These are phyloP conservation scores for Pelobates fuscus DNA, from an alignment of 2,113 vertebrate genomes.

Conservation along the genomic window DNA sequence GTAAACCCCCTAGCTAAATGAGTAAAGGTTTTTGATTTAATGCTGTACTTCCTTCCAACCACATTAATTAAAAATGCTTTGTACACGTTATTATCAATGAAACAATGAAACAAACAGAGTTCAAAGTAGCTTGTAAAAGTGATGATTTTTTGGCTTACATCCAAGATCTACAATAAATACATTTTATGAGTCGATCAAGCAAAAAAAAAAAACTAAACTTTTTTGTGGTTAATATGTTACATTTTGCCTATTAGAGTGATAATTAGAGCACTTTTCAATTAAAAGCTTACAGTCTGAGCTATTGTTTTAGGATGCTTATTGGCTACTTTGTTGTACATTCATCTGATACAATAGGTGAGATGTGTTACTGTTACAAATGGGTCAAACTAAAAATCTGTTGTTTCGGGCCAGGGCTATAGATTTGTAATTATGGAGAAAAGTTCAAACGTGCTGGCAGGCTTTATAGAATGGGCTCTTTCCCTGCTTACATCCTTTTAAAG, in stretches of 20 bases:
- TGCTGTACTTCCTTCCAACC: slow-evolving; percentile 48
- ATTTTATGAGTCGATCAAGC: slow-evolving; percentile 54
- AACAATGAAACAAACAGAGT: slow-evolving; percentile 56
- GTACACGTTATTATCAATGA: slow-evolving; percentile 61
- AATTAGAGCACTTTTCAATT: slow-evolving; percentile 55
- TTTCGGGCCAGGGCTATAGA: too few species aligned
- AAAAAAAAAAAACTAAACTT: slow-evolving; percentile 16
- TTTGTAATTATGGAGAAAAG: too few species aligned
- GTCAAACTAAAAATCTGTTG: too few species aligned
- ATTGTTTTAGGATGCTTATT: neutral
- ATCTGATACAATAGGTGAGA: neutral
- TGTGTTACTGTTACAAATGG: neutral
- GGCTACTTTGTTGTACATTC: too few species aligned
- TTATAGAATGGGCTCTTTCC: slow-evolving; percentile 18
- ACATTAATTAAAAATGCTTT: slow-evolving; percentile 60
- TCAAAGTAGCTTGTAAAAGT: slow-evolving; percentile 58
- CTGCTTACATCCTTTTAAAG: slow-evolving; percentile 23
- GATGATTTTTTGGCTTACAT: slow-evolving; percentile 56
- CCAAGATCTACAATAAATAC: slow-evolving; percentile 60
- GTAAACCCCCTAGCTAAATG: slow-evolving; percentile 4
- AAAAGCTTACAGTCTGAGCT: too few species aligned
- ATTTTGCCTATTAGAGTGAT: slow-evolving; percentile 52
- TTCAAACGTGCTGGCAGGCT: slow-evolving; percentile 19
- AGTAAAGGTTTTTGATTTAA: neutral
- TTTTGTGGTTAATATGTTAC: slow-evolving; percentile 52